Conservation (phyloP, 2,113 vertebrate genomes). For the Notothenia rossii region DNA sequence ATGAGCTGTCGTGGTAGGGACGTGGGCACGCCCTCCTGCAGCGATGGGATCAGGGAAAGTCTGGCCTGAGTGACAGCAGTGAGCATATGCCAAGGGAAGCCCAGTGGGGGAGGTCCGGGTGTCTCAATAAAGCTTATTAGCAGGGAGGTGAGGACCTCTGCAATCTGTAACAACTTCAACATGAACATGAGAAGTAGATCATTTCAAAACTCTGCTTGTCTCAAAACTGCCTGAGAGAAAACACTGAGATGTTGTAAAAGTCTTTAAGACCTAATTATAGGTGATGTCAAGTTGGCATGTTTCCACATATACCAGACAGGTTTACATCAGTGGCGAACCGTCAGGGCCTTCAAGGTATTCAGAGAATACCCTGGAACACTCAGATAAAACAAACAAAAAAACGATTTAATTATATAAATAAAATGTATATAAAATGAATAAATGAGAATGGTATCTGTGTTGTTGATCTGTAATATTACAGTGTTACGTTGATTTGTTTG, state of each 20-base stretch:
- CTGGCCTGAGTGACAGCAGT: conserved; percentile 75
- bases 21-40: conserved; percentile 65
- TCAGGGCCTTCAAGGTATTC: too few species aligned
- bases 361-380: too few species aligned
- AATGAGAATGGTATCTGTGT: too few species aligned
- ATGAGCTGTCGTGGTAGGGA: conserved; percentile 79
- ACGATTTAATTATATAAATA: too few species aligned
- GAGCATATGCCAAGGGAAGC: conserved; percentile 72
- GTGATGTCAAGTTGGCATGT: conserved; percentile 11
- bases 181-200: conserved; percentile 47
- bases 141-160: conserved; percentile 59
- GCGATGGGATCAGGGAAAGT: conserved; percentile 76
- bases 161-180: conserved; percentile 37
- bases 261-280: conserved; percentile 16
- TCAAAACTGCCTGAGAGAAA: conserved; percentile 14
- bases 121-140: conserved; percentile 79
- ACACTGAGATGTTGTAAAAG: neutral
- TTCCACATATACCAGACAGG: neutral
- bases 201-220: conserved; percentile 13
- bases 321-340: neutral
- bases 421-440: too few species aligned
- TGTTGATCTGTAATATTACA: too few species aligned
- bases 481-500: too few species aligned
- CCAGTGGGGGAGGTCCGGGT: conserved; percentile 66
- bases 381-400: too few species aligned